A percentile compares a stretch with the other conserved stretches of the same genome.
Conservation (phyloP, 2,797 vertebrate genomes). For the Enoplosus armatus region DNA sequence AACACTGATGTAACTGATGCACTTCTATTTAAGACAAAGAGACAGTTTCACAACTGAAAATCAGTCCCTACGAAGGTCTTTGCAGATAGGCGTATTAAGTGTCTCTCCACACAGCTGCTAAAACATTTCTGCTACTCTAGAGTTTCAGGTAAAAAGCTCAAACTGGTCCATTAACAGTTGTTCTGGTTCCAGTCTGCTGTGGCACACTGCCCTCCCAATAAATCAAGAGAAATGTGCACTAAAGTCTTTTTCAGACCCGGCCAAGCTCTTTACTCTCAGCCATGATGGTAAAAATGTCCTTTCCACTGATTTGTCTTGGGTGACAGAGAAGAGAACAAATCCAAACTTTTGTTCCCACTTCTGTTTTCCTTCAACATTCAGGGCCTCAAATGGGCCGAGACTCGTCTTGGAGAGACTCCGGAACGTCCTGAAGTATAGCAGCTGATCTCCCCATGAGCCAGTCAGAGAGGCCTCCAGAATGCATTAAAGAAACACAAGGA, state of each 20-base stretch:
- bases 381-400: constrained; percentile 17
- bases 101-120: neutral
- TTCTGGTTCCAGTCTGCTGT: constrained; percentile 7
- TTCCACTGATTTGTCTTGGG: constrained; percentile 33
- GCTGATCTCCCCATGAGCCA: neutral
- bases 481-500: neutral
- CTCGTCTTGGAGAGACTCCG: constrained; percentile 5
- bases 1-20: neutral
- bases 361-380: constrained; percentile 23
- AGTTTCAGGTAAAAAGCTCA: neutral
- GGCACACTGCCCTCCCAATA: constrained; percentile 7
- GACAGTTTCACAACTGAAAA: neutral
- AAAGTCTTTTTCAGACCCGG: constrained; percentile 4
- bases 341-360: constrained; percentile 31
- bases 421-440: neutral
- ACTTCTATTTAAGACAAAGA: neutral
- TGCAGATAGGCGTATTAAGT: neutral
- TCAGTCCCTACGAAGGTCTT: neutral
- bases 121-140: neutral
- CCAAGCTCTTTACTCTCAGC: constrained; percentile 1
- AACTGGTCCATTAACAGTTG: neutral
- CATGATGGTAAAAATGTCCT: constrained; percentile 11
- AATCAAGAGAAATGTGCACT: neutral
- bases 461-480: neutral
- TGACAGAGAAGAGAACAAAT: constrained; percentile 9